Conservation (phyloP, 2,888 invertebrate species). For the Conops quadrifasciatus region DNA sequence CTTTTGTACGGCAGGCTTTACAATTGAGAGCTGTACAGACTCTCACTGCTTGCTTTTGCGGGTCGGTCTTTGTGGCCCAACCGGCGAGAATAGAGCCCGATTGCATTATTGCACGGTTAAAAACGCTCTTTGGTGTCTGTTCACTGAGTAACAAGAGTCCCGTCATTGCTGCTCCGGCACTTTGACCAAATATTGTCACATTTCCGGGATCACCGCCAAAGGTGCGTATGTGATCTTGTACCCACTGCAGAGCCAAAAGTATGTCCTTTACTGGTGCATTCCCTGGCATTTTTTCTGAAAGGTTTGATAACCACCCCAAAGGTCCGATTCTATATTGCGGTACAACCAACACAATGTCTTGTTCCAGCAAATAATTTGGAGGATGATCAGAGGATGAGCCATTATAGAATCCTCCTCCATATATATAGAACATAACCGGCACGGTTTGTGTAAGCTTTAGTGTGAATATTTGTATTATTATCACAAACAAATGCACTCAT, state of each 20-base stretch:
- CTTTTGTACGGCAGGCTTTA: conserved; percentile 42
- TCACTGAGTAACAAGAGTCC: conserved; percentile 66
- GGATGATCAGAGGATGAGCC: conserved; percentile 62
- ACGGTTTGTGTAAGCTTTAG: conserved; percentile 51
- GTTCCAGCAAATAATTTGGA: conserved; percentile 64
- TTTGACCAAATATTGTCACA: conserved; percentile 69
- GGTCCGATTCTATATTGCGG: conserved; percentile 67
- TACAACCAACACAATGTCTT: conserved; percentile 67
- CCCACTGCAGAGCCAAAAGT: conserved; percentile 67
- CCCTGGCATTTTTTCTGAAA: conserved; percentile 66
- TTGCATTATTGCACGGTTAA: conserved; percentile 67
- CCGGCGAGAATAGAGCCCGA: conserved; percentile 67
- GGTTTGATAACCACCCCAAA: conserved; percentile 67
- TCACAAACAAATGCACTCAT: neutral
- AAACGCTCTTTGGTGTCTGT: conserved; percentile 56
- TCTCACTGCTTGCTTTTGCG: conserved; percentile 54
- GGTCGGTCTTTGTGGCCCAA: conserved; percentile 66
- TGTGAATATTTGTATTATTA: neutral
- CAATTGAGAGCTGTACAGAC: conserved; percentile 56
- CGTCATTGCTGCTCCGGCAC: conserved; percentile 67
- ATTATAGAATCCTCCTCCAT: conserved; percentile 65
- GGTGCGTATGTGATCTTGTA: conserved; percentile 64
- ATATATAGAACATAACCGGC: conserved; percentile 66
- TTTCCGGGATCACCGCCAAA: conserved; percentile 68
- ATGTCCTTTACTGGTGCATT: conserved; percentile 69